Evolutionary conservation across 1,140 invertebrate species (phyloP), one percentile per base, ranked within the genome.

Genomic region (Liolophura sinensis): DNA sequence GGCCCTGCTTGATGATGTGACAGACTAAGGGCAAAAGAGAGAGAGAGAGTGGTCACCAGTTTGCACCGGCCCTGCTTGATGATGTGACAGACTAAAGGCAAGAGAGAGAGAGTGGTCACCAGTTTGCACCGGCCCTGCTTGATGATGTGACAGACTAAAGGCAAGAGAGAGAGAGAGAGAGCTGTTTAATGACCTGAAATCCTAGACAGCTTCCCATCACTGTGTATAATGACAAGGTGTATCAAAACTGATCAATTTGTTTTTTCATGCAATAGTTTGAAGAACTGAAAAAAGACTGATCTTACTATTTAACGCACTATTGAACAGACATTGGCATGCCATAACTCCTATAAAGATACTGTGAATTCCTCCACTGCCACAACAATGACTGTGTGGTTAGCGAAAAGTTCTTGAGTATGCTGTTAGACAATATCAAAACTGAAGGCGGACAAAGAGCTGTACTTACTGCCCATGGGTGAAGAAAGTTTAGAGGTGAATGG

Each of bases 41-140:
- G n/a, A n/a, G n/a, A n/a, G n/a, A 15, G 86, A 0, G 98, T 99
- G 1, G 97, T 99, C 0, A 99, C 97, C 50, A 99, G 86, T 0
- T 98, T 99, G 84, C 98, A 99, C 48, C 98, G 89, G 7, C 98
- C 98, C 88, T 99, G 97, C 80, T 99, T 99, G 70, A 99, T 98
- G 25, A 99, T 94, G 84, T 99, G 95, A 78, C 96, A 98, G 78
- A 99, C 96, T 98, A 86, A 66, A 88, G n/a, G n/a, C n/a, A n/a
- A n/a, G n/a, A n/a, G n/a, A n/a, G n/a, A n/a, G n/a, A 15, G 51
- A 5, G 12, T 14, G n/a, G n/a, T 15, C 49, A 50, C 49, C 14
- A n/a, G n/a, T n/a, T n/a, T n/a, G n/a, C 49, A 50, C 14, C 14
- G n/a, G n/a, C 49, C 14, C 14, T 50, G 49, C 49, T 50, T 7